A percentile compares a stretch with the other conserved stretches of the same genome.
Conservation (phyloP, 2,888 invertebrate genomes). For the Chironomus riparius region DNA sequence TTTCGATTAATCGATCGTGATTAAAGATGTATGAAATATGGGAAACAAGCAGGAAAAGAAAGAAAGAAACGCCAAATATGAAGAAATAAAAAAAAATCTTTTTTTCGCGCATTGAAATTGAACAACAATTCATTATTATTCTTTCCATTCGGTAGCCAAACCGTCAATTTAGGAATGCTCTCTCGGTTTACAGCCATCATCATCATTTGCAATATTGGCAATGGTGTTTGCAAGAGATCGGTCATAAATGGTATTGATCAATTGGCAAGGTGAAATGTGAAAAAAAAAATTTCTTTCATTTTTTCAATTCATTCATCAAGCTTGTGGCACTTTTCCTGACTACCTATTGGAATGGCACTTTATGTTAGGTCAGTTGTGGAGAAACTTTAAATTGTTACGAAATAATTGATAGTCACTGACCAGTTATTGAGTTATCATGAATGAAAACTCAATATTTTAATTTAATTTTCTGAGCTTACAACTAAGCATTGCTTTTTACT, state of each 20-base stretch:
- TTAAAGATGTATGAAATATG: not conserved
- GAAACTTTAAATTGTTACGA: too few relatives aligned
- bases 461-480: too few relatives aligned
- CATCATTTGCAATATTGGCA: not conserved
- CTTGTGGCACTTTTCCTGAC: not conserved
- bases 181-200: not conserved
- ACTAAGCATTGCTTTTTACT: too few relatives aligned
- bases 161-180: not conserved
- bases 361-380: not conserved
- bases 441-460: too few relatives aligned
- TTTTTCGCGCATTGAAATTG: not conserved
- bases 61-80: not conserved
- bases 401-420: not conserved
- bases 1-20: conserved; percentile 25
- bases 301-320: conserved; percentile 7
- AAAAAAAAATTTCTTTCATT: not conserved
- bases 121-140: not conserved
- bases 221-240: not conserved
- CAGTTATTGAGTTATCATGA: too few relatives aligned
- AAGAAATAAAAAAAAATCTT: too few relatives aligned
- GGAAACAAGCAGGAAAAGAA: not conserved
- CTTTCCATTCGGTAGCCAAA: not conserved
- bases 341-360: not conserved
- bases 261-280: conserved; percentile 13
- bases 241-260: conserved; percentile 22